Percentiles rank a stretch among this genome's conserved stretches.
Conservation (phyloP, 2,888 invertebrate species). For the Margaritifera margaritifera region DNA sequence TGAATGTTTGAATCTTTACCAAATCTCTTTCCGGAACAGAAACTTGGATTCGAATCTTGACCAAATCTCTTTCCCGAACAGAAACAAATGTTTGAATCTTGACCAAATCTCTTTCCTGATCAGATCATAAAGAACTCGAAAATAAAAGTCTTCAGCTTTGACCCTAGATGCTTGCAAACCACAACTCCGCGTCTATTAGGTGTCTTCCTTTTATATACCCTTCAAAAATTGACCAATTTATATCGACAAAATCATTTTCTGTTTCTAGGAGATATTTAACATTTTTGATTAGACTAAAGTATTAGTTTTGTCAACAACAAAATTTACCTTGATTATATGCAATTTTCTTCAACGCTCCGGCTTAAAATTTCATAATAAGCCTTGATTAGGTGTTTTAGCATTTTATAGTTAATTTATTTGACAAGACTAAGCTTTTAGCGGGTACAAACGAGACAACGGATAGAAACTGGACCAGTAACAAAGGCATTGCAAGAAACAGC, state of each 20-base stretch:
- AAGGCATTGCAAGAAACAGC: constrained; percentile 27
- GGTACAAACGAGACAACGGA: constrained; percentile 45
- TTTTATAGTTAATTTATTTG: constrained; percentile 63
- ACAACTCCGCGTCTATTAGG: constrained; percentile 26
- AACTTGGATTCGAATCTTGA: no score
- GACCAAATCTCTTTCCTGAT: no score
- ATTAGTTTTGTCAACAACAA: constrained; percentile 63
- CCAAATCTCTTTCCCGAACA: no score
- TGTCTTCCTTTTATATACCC: constrained; percentile 52
- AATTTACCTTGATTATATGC: constrained; percentile 62
- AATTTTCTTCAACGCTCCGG: constrained; percentile 55
- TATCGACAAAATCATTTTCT: constrained; percentile 56
- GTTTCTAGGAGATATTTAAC: constrained; percentile 56
- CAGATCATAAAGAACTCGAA: no score
- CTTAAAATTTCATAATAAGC: constrained; percentile 63
- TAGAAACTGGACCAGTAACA: constrained; percentile 27
- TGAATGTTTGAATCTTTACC: no score
- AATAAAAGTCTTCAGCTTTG: constrained; percentile 1
- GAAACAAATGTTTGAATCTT: no score
- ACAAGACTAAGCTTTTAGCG: constrained; percentile 49
- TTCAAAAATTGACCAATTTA: constrained; percentile 61
- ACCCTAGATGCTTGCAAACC: constrained; percentile 14
- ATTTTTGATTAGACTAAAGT: constrained; percentile 61
- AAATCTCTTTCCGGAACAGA: no score
- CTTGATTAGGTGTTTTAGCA: constrained; percentile 57